Base-by-base conservation (phyloP, 2,797 vertebrate genomes). In the Danio aesculapii region DNA sequence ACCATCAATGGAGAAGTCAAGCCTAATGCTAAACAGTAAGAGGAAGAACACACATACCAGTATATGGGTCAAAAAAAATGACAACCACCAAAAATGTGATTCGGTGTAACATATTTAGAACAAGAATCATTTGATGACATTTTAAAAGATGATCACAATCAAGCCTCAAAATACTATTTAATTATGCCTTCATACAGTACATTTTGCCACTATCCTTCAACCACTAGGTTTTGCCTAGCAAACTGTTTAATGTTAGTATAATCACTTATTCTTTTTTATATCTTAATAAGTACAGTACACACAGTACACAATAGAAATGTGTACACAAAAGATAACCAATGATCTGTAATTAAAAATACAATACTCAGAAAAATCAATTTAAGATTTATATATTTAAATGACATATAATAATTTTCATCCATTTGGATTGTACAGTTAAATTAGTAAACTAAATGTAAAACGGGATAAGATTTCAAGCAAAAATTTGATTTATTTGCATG, bases 1-100 rank as follows among this genome's bases (percentile, higher is more conserved):
- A 91, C 88, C 11, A 66, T 91, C 68, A 9, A 12, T 9, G 90
- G 88, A 47, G 59, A 52, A 30, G 5, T 88, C 58, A 87, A 84
- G 44, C 85, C 86, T 5, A 19, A 88, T 16, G 50, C 85, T 19
- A 80, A 85, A 57, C 16, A 0, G 90, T 90, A 58, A 86, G 86
- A 46, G 46, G 12, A 21, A 6, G 12, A 21, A 72, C 30, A 39
- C 17, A 49, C 3, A 53, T 1, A 41, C 14, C 21, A 14, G 3
- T 62, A 30, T 30, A 30, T 30, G 30, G 30, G 30, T 30, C 30
- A 30, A 30, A 30, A 30, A 30, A 30, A 30, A 30, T 30, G 30
- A 30, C 30, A 30, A 30, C 30, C 30, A 30, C 30, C 30, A 30
- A 30, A 30, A 30, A 30, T 3, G 3, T 3, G 1, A 30, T 30